Evolutionary conservation across 2,113 vertebrate species (phyloP).

Genomic region (human): DNA sequence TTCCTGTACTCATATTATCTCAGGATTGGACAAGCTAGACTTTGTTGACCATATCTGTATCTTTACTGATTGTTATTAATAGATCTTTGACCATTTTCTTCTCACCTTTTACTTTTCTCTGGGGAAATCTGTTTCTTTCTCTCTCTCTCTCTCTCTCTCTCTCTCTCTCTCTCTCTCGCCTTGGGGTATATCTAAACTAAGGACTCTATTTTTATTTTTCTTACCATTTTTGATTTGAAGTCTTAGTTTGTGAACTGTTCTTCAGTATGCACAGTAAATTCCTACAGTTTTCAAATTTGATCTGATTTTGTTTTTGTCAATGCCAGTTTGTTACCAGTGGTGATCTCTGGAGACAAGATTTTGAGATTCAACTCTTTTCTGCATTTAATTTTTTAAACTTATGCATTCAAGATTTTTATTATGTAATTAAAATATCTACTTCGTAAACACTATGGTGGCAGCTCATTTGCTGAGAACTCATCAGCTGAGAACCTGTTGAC

Average conservation of each 20-base stretch:
- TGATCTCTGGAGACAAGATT: not conserved
- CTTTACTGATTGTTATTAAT: not conserved
- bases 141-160: not conserved
- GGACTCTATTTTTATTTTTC: too few relatives aligned
- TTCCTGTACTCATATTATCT: not conserved
- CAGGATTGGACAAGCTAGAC: not conserved
- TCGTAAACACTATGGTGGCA: not conserved
- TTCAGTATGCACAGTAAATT: not conserved
- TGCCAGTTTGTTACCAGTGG: not conserved
- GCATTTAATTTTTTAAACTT: not conserved
- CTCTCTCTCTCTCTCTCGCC: not conserved
- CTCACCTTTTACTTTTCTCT: not conserved
- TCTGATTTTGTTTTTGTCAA: not conserved
- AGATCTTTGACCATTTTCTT: not conserved
- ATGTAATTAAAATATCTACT: not conserved
- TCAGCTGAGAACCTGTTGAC: not conserved
- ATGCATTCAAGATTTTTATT: not conserved
- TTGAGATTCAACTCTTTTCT: not conserved
- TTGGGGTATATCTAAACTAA: too few relatives aligned
- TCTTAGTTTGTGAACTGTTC: not conserved
- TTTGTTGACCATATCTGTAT: not conserved
- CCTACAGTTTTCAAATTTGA: not conserved
- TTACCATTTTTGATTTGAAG: not conserved
- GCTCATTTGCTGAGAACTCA: not conserved
- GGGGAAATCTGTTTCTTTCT: not conserved